Evolutionary conservation across 2,888 invertebrate genomes (phyloP), one percentile per base, ranked within the genome.

Genomic region (Netelia virgata): DNA sequence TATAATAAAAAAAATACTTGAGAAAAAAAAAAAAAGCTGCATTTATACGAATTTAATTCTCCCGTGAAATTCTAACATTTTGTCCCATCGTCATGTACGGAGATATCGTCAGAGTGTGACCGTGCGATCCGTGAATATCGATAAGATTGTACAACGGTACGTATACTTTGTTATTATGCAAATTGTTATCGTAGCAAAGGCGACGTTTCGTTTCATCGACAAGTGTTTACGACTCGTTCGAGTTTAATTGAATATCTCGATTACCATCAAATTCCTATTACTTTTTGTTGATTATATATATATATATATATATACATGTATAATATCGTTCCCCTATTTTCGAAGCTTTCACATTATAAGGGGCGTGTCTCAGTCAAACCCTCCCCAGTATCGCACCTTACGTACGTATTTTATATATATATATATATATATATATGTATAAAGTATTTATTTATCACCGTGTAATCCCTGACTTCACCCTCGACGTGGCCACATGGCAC

Each of bases 381-480:
- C 76, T 75, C 68, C 73, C 69, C 28, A 57, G 23, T 66, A 55
- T 83, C 75, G 75, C 74, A 59, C 79, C 83, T 78, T 61, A 79
- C 68, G 61, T 61, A 16, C 36, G n/a, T n/a, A n/a, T n/a, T n/a
- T n/a, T n/a, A n/a, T n/a, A n/a, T n/a, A n/a, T n/a, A n/a, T n/a
- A n/a, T n/a, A n/a, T n/a, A n/a, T n/a, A n/a, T n/a, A 23, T 23
- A 23, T 23, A 23, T 23, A 23, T 59, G 28, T 82, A 70, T 70
- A 47, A 89, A 88, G 91, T 92, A 91, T 93, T 93, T 93, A 93
- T 93, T 93, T 93, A 93, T 93, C 92, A 89, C 89, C 91, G 90
- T 88, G 90, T 93, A 93, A 93, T 93, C 93, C 93, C 91, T 92
- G 93, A 93, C 91, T 92, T 91, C 89, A 89, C 89, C 90, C 88